Evolutionary conservation across 2,888 invertebrate species (phyloP), one percentile per base, ranked within the genome.

Genomic region (Lordiphosa andalusiaca): DNA sequence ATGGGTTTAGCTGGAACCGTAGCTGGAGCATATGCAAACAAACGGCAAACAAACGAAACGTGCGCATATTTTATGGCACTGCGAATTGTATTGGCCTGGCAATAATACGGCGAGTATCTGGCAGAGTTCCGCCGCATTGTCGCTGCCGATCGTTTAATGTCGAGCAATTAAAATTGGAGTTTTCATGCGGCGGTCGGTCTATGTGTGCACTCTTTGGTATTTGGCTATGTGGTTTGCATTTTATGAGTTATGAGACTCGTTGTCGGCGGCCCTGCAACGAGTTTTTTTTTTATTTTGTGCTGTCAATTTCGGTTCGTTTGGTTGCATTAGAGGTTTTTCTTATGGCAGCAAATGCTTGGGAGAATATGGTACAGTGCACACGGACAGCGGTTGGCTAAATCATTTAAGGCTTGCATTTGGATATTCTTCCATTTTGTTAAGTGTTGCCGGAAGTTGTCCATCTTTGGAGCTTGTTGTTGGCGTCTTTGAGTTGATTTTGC

Each of bases 121-220:
- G 16, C 30, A 42, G 33, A 44, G 44, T 44, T 44, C 21, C 50
- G 44, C 38, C 48, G 53, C 56, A 57, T 35, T 54, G 53, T 55
- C 60, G 65, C 42, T 42, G 74, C 63, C 80, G 80, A 82, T 81
- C 80, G 85, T 81, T 81, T 81, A 84, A 84, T 82, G 85, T 82
- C 75, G 85, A 80, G 80, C 80, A 81, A 81, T 81, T 81, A 81
- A 81, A 81, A 84, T 72, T 77, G 69, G 78, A 71, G 62, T 55
- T 71, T 52, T 69, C 57, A 61, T 35, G 50, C 56, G 46, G 33
- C 25, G 21, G 38, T 25, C 35, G 19, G 19, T 47, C n/a, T 19
- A 35, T 23, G 25, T 37, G 56, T 46, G 41, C 56, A 65, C 62
- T 49, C 62, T 23, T 67, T 65, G 67, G 58, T 59, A 66, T 65